Evolutionary conservation across 2,888 invertebrate genomes (phyloP).

Genomic region (Spatulosminthurus flaviceps): DNA sequence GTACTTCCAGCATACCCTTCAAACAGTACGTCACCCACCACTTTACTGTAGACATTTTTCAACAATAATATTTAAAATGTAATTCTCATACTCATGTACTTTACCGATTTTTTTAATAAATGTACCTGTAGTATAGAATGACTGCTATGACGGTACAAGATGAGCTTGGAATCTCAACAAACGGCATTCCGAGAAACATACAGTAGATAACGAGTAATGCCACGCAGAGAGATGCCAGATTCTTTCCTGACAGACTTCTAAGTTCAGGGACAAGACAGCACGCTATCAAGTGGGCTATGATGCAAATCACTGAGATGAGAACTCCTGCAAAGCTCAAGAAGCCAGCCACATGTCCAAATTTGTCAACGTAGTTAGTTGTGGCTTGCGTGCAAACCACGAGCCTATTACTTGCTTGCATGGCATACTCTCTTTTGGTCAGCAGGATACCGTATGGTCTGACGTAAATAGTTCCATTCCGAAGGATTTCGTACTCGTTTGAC

Average conservation of each 20-base stretch:
- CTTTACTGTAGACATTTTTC: no score
- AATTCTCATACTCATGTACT: not conserved
- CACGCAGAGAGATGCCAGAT: constrained; percentile 69
- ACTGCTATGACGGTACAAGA: constrained; percentile 67
- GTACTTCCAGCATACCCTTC: no score
- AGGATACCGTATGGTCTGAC: constrained; percentile 65
- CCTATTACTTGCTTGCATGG: constrained; percentile 64
- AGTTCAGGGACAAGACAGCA: constrained; percentile 68
- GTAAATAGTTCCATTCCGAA: constrained; percentile 65
- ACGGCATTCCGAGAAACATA: constrained; percentile 67
- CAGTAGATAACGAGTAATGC: constrained; percentile 68
- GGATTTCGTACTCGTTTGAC: constrained; percentile 65
- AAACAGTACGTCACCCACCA: no score
- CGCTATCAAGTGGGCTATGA: constrained; percentile 68
- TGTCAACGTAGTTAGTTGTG: constrained; percentile 65
- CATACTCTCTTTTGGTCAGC: constrained; percentile 65
- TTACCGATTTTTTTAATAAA: not conserved
- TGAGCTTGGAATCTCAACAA: constrained; percentile 63
- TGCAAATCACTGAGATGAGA: constrained; percentile 68
- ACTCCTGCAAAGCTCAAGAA: constrained; percentile 68
- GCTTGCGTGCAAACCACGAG: constrained; percentile 66
- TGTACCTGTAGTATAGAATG: constrained; percentile 67
- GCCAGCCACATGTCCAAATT: constrained; percentile 66
- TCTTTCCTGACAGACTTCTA: constrained; percentile 69
- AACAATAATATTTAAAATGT: not conserved